A percentile compares a stretch with the other conserved stretches of the same genome.
These are phyloP conservation scores for Pelecanoides urinatrix DNA, from an alignment of 2,113 vertebrate genomes.

Conservation along the genomic window DNA sequence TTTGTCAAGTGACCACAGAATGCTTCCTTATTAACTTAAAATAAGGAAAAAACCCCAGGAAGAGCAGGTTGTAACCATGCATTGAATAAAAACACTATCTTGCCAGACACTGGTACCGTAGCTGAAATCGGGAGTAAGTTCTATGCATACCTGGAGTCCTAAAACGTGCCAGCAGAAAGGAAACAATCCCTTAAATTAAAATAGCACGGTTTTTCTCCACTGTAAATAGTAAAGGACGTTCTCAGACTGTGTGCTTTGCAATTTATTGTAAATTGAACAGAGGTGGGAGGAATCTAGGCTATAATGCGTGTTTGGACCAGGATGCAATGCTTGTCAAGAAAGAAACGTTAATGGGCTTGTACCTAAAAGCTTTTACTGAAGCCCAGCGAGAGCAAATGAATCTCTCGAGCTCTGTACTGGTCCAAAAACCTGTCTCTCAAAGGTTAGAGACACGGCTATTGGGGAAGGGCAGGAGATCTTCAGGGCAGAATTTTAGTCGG, in stretches of 20 bases:
- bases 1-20: background rate
- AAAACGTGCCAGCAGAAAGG: background rate
- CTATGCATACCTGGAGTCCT: background rate
- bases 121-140: background rate
- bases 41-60: background rate
- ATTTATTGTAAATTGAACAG: background rate
- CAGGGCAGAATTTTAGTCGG: background rate
- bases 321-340: background rate
- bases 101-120: background rate
- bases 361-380: background rate
- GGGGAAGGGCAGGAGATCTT: background rate
- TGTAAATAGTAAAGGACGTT: background rate
- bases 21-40: background rate
- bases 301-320: background rate
- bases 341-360: background rate
- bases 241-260: background rate
- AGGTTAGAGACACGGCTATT: fast-evolving
- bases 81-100: background rate
- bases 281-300: background rate
- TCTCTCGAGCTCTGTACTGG: background rate
- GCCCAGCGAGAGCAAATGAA: background rate
- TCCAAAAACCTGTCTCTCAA: background rate
- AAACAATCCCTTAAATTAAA: background rate
- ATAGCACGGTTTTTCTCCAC: background rate
- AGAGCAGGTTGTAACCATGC: background rate